Evolutionary conservation across 2,888 invertebrate species (phyloP).

Genomic region (Cantharis flavilabris): DNA sequence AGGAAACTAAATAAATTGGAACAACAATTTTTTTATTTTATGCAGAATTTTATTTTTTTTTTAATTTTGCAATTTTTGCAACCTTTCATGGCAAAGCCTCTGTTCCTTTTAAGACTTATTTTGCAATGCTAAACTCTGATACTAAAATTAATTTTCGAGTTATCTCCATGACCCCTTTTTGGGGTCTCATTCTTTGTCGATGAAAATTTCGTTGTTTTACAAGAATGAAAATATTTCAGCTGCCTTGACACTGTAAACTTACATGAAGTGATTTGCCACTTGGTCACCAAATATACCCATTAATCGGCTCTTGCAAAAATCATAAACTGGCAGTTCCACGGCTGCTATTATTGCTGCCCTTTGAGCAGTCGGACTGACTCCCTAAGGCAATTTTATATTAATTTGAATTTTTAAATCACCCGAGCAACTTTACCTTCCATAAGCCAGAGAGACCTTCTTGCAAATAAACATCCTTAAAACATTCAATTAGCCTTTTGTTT

Average conservation of each 20-base stretch:
- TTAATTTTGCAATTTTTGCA: too few relatives aligned
- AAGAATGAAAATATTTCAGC: not conserved
- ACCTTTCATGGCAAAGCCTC: too few relatives aligned
- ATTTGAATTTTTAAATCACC: not conserved
- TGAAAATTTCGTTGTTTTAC: too few relatives aligned
- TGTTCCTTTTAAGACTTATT: too few relatives aligned
- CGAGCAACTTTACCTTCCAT: constrained; percentile 70
- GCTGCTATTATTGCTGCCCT: constrained; percentile 92
- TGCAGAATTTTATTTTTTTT: too few relatives aligned
- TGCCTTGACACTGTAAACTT: constrained; percentile 50
- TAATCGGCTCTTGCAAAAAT: constrained; percentile 81
- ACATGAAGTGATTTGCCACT: constrained; percentile 85
- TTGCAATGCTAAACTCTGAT: too few relatives aligned
- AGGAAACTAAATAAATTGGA: too few relatives aligned
- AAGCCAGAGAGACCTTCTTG: constrained; percentile 84
- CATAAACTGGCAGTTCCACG: constrained; percentile 92
- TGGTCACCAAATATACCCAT: constrained; percentile 75
- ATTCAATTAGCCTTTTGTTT: constrained; percentile 66
- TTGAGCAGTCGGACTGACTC: constrained; percentile 91
- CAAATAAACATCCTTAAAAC: constrained; percentile 80
- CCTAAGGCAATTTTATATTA: constrained; percentile 59
- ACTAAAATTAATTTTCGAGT: too few relatives aligned
- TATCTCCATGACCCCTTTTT: too few relatives aligned
- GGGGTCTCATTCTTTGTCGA: too few relatives aligned
- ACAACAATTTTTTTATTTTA: too few relatives aligned